phyloP scores from a whole-genome alignment of 2,113 vertebrate species.

The Seriola aureovittata region DNA sequence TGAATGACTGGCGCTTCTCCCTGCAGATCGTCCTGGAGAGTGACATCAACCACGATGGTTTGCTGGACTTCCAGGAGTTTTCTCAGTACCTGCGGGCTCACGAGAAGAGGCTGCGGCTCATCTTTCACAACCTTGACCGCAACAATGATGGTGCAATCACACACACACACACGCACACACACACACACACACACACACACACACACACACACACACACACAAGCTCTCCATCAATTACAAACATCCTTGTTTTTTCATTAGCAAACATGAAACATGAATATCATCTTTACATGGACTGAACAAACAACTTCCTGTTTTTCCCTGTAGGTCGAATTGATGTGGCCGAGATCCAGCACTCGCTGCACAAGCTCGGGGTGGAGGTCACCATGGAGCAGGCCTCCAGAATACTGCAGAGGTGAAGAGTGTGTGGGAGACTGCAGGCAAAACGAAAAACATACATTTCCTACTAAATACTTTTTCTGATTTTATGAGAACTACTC shows the following conservation, averaged over 20 bases:
- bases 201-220: slow-evolving; percentile 6
- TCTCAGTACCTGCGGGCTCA: slow-evolving; percentile 85
- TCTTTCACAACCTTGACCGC: slow-evolving; percentile 88
- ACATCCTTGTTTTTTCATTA: neutral
- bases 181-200: neutral
- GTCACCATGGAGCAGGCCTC: slow-evolving; percentile 86
- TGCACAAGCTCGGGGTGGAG: slow-evolving; percentile 85
- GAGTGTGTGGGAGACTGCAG: neutral
- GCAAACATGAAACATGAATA: neutral
- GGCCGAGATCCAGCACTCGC: slow-evolving; percentile 88
- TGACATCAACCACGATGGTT: slow-evolving; percentile 81
- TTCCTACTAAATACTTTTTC: too few relatives aligned
- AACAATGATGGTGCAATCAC: slow-evolving; percentile 87
- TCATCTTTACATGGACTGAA: neutral
- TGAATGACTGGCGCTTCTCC: neutral
- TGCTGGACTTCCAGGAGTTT: slow-evolving; percentile 89
- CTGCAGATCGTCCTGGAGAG: slow-evolving; percentile 78
- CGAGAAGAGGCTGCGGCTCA: slow-evolving; percentile 87
- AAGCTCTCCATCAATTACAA: neutral
- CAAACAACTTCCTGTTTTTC: slow-evolving; percentile 2
- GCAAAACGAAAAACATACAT: too few relatives aligned
- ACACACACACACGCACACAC: neutral
- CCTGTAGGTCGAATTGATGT: slow-evolving; percentile 87
- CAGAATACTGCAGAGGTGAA: slow-evolving; percentile 79
- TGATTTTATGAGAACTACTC: too few relatives aligned